Evolutionary conservation across 2,888 invertebrate genomes (phyloP).

Genomic region (Eupithecia insigniata): DNA sequence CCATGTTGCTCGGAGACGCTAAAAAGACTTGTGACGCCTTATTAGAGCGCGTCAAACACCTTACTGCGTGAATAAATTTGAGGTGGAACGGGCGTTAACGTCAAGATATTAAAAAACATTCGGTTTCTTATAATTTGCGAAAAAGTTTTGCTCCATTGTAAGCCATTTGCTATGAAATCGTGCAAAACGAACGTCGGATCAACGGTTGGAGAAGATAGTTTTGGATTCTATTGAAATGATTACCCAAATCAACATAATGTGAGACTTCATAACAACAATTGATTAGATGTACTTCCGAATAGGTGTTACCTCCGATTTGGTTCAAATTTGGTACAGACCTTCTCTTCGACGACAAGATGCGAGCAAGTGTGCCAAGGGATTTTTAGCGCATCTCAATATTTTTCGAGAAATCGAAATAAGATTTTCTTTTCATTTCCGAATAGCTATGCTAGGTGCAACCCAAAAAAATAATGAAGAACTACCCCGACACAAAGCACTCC

Average conservation of each 20-base stretch:
- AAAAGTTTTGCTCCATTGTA: not conserved
- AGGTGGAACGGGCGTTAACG: not conserved
- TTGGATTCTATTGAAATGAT: not conserved
- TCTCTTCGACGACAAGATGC: too few species aligned
- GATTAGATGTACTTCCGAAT: too few species aligned
- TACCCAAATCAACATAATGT: not conserved
- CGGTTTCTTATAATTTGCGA: not conserved
- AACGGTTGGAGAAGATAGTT: too few species aligned
- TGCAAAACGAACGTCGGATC: not conserved
- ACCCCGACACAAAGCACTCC: too few species aligned
- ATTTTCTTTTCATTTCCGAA: too few species aligned
- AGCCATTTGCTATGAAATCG: not conserved
- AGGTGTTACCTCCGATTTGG: too few species aligned
- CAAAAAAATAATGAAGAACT: too few species aligned
- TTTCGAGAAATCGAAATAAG: too few species aligned
- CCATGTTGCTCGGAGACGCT: constrained; percentile 94
- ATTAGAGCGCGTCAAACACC: constrained; percentile 85
- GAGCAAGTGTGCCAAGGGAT: too few species aligned
- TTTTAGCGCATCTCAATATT: too few species aligned
- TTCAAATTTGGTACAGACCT: too few species aligned
- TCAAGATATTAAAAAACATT: not conserved
- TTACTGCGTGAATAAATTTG: constrained; percentile 51
- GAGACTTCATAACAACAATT: not conserved
- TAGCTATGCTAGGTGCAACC: too few species aligned
- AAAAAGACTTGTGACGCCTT: constrained; percentile 95